Evolutionary conservation across 2,113 vertebrate species (phyloP).

Genomic region (Neolamprologus modestus): DNA sequence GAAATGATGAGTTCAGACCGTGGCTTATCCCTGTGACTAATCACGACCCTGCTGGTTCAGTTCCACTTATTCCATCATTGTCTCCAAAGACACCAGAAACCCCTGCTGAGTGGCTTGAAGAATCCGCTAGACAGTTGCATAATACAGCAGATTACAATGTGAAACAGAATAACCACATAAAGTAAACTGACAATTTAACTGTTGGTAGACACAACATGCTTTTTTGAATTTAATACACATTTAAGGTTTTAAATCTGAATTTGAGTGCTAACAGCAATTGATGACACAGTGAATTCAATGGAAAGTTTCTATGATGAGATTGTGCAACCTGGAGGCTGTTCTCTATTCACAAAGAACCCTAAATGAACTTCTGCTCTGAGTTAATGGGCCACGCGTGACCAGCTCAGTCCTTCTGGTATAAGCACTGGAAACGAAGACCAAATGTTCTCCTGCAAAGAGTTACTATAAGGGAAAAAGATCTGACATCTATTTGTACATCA

Average conservation of each 20-base stretch:
- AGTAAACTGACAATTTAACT: background rate
- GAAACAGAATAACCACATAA: background rate
- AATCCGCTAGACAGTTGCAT: constrained; percentile 7
- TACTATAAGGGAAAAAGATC: constrained; percentile 31
- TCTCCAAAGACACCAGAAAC: constrained; percentile 10
- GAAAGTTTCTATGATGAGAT: background rate
- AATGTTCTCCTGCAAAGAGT: constrained; percentile 35
- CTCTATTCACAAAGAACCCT: background rate
- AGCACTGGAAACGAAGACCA: constrained; percentile 35
- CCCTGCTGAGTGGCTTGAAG: background rate
- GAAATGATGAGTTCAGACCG: background rate
- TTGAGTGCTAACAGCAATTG: background rate
- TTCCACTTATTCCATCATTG: constrained; percentile 30
- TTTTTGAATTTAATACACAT: background rate
- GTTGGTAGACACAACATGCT: background rate
- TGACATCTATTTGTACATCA: constrained; percentile 38
- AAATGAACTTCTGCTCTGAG: constrained; percentile 15
- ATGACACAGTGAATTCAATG: background rate
- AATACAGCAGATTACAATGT: constrained; percentile 6
- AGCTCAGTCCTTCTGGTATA: constrained; percentile 9
- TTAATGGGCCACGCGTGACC: constrained; percentile 9
- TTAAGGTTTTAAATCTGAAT: background rate
- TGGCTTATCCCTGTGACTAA: constrained; percentile 33
- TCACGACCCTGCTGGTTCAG: background rate
- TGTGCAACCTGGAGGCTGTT: background rate